phyloP scores from a whole-genome alignment of 2,113 vertebrate genomes.

The Pavo muticus region DNA sequence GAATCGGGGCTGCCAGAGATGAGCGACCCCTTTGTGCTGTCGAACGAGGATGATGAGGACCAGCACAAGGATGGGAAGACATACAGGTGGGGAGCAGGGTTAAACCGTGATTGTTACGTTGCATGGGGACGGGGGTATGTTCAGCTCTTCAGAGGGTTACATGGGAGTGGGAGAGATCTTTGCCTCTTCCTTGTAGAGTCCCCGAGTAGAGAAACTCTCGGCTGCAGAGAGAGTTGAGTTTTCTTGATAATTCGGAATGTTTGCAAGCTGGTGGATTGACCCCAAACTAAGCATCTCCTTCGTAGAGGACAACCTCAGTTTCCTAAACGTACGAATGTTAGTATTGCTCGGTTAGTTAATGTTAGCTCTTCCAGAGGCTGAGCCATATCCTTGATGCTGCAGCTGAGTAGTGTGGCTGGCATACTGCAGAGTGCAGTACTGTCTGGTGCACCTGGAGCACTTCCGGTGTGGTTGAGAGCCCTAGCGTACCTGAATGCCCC shows the following conservation, averaged over 20 bases:
- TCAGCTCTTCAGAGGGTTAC: not conserved
- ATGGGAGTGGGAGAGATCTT: not conserved
- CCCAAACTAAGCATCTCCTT: not conserved
- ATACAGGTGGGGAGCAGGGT: slow-evolving; percentile 76
- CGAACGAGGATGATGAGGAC: slow-evolving; percentile 87
- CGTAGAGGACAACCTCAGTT: not conserved
- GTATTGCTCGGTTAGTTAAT: not conserved
- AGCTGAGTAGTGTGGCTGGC: not conserved
- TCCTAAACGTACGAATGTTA: not conserved
- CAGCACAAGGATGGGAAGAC: slow-evolving; percentile 88
- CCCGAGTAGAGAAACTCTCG: not conserved
- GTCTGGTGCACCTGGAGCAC: not conserved
- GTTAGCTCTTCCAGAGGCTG: not conserved
- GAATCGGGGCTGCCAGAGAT: slow-evolving; percentile 75
- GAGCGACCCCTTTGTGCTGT: slow-evolving; percentile 85
- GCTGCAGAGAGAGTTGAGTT: not conserved
- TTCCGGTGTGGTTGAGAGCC: not conserved
- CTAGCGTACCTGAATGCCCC: not conserved
- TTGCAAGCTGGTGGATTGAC: not conserved
- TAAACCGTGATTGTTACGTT: not conserved
- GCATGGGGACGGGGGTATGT: not conserved
- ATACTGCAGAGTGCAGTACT: not conserved
- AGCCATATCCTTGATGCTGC: not conserved
- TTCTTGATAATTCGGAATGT: not conserved
- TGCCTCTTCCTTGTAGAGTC: not conserved